Conservation (phyloP, 2,113 vertebrate genomes). For the Siniperca chuatsi region DNA sequence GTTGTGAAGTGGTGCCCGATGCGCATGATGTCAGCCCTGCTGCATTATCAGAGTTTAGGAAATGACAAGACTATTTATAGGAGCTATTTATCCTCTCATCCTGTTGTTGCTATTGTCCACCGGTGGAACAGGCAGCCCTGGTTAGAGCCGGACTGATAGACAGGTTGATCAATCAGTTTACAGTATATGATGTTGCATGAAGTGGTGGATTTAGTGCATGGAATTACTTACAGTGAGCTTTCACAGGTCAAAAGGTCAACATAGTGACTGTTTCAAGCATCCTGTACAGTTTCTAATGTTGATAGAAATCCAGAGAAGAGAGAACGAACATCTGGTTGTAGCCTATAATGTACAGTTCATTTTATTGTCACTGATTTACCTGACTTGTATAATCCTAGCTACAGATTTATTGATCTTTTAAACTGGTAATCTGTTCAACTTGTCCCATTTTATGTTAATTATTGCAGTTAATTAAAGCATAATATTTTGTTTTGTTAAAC, state of each 20-base stretch:
- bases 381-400: background rate
- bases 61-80: conserved; percentile 78
- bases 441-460: background rate
- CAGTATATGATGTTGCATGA: background rate
- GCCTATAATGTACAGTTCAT: background rate
- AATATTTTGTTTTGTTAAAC: conserved; percentile 1
- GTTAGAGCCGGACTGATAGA: conserved; percentile 32
- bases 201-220: background rate
- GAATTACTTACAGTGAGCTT: background rate
- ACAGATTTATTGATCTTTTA: background rate
- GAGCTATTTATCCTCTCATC: conserved; percentile 74
- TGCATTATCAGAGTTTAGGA: conserved; percentile 72
- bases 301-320: background rate
- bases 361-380: conserved; percentile 2
- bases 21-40: conserved; percentile 33
- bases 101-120: conserved; percentile 46
- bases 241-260: background rate
- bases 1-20: conserved; percentile 65
- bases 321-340: background rate
- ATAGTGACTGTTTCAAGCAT: background rate
- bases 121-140: conserved; percentile 5
- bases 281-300: background rate
- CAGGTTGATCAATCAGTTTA: conserved; percentile 33
- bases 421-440: background rate
- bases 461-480: conserved; percentile 24